Evolutionary conservation across 2,113 vertebrate species (phyloP), one percentile per base, ranked within the genome.

Genomic region (Eurystomus gularis): DNA sequence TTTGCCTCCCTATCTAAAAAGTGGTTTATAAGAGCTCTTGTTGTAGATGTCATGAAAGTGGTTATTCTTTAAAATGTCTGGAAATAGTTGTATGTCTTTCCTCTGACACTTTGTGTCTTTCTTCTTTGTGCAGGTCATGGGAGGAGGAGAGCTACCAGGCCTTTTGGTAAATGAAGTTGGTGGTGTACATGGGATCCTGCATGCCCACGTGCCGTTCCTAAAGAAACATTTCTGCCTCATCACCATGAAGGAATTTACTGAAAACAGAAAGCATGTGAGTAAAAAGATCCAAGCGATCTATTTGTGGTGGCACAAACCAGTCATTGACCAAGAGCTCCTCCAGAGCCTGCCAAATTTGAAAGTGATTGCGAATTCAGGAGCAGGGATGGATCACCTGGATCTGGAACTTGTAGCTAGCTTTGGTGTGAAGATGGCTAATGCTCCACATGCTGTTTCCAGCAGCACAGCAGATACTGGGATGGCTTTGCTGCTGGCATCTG

Each of bases 401-500:
- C 91, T 98, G 93, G 95, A 97, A 6, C 95, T 98, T 85, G n/a
- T 98, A 13, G 77, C 81, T 90, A 95, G 95, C 68, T 97, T 97
- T 35, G 98, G 98, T 5, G 95, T 98, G 85, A 98, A 97, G 94
- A 96, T 98, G 72, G 83, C 98, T 94, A 98, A 98, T 91, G 97
- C 97, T 3, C 98, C 98, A 0, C 33, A 6, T 4, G 97, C 98
- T 26, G 98, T 99, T 48, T 97, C 95, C 62, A 95, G 33, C n/a
- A 90, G 96, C 93, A 98, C 98, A 4, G 98, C 98, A 19, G 97
- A 98, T 21, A 79, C 97, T 11, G 98, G 93, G 26, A 98, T 98
- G 98, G 97, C 92, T 73, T 94, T 98, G 61, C 95, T 99, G 37
- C 94, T 99, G 79, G 97, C 98, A 6, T 97, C 98, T 6, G 98